Evolutionary conservation across 1,140 invertebrate species (phyloP), one percentile per base, ranked within the genome.

Genomic region (Hydropsyche tenuis): DNA sequence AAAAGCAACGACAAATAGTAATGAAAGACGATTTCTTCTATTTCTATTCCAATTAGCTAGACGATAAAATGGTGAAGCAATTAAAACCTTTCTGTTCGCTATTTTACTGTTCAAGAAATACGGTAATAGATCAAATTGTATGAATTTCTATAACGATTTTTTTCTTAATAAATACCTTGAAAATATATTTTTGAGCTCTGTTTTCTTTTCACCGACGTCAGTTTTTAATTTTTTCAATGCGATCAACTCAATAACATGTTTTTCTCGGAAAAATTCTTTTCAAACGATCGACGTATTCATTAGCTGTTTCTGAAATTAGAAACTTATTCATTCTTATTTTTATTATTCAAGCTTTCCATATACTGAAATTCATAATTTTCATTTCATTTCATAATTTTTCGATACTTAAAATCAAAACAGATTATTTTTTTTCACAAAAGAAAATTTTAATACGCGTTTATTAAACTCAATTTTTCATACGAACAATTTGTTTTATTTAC

Each of bases 231-330:
- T 18, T 53, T 53, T 18, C 16, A 20, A 53, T 22, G 60, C 60
- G 18, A 60, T 60, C 2, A n/a, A n/a, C 23, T 63, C 60, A 11
- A 63, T 25, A 63, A 63, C 20, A 63, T 63, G 60, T 27, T 63
- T 53, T 63, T 63, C 7, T 11, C 23, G 14, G 60, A 63, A 63
- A 63, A 63, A 6, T 63, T 63, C 23, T 27, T 27, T 63, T 16
- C 7, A 37, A 63, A 1, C 23, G 23, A 63, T 60, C 16, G 27
- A 11, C 4, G 23, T 53, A 53, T 53, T 16, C 48, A 53, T 53
- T 53, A n/a, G n/a, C n/a, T n/a, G n/a, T 37, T 37, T 37, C 30
- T 37, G 30, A 37, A 37, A 37, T 4, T 4, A 37, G 9, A 37
- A 37, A 3, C 9, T 37, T 37, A 37, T 37, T 37, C n/a, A n/a